Base-by-base conservation (phyloP, 2,797 vertebrate genomes). In the Rhodeus uyekii region DNA sequence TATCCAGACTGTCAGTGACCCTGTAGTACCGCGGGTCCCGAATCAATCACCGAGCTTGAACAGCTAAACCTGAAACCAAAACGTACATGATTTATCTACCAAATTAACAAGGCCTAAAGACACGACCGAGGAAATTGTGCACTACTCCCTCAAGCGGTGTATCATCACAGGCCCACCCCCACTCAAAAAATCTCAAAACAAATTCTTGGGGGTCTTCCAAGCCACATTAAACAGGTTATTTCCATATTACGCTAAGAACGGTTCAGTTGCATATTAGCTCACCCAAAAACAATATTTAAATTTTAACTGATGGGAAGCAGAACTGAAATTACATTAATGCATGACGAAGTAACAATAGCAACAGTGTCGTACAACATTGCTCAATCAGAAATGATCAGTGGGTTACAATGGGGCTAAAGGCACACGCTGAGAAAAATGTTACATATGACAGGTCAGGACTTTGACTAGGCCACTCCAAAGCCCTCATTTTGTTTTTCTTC, bases 1-100 rank as follows among this genome's bases (percentile, higher is more conserved):
- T 96, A 97, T 98, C 95, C 95, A 93, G 94, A 94, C 95, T 96
- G 96, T 97, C 97, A 96, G 89, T 91, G 93, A 91, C 94, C 94
- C 73, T 96, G 96, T 97, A 96, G 96, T 96, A 96, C 96, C 96
- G 93, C 96, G 93, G 96, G 96, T 96, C 96, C 96, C 94, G 95
- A 96, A 98, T 97, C 97, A 97, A 98, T 98, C 96, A 97, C 94
- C 86, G 89, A 88, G 89, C 89, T 83, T 86, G 88, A 89, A 75
- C 90, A 80, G 94, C 93, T 91, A 93, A 94, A 92, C 92, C 89
- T 91, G 63, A 89, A 90, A 95, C 93, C 93, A 93, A 88, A 91
- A 93, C 91, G 86, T 89, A 88, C 93, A 94, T 95, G 95, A 97
- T 98, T 96, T 96, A 96, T 97, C 96, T 96, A 96, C 95, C 97